A percentile compares a stretch with the other conserved stretches of the same genome.
Evolutionary conservation across 2,888 invertebrate genomes (phyloP).

Genomic region (Laspeyria flexula): DNA sequence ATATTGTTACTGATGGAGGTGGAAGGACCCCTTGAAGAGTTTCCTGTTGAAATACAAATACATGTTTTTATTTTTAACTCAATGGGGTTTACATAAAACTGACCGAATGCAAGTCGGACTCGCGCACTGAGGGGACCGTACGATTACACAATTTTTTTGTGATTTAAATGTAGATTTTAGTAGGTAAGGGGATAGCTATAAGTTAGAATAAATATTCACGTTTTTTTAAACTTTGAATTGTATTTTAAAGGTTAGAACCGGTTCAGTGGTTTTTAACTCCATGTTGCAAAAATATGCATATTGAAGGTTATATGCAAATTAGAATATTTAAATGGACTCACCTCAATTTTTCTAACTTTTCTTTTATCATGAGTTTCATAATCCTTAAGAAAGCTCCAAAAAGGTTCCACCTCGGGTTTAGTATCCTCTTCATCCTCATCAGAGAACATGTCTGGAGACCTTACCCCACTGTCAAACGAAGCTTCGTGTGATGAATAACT

Average conservation of each 20-base stretch:
- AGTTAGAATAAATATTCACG: no score
- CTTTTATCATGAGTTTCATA: slow-evolving; percentile 73
- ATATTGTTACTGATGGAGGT: slow-evolving; percentile 90
- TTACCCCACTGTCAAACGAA: slow-evolving; percentile 79
- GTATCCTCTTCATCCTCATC: slow-evolving; percentile 82
- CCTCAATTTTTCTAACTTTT: slow-evolving; percentile 75
- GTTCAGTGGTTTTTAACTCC: no score
- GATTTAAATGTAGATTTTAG: no score
- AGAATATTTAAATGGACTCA: slow-evolving; percentile 33
- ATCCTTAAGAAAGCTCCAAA: slow-evolving; percentile 73
- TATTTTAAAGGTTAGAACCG: no score
- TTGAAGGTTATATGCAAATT: slow-evolving; percentile 27
- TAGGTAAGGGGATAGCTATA: no score
- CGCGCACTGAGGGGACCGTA: no score
- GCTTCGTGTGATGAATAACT: slow-evolving; percentile 77
- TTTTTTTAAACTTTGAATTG: no score
- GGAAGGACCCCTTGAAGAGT: slow-evolving; percentile 90
- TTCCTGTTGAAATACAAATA: slow-evolving; percentile 71
- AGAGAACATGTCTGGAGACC: slow-evolving; percentile 89
- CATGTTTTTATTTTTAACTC: background rate
- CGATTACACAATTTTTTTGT: no score
- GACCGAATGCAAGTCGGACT: no score
- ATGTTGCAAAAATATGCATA: slow-evolving; percentile 19
- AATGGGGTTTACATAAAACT: no score
- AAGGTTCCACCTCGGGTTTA: slow-evolving; percentile 56